Evolutionary conservation across 1,140 invertebrate species (phyloP), one percentile per base, ranked within the genome.

Genomic region (Cataglyphis hispanica): DNA sequence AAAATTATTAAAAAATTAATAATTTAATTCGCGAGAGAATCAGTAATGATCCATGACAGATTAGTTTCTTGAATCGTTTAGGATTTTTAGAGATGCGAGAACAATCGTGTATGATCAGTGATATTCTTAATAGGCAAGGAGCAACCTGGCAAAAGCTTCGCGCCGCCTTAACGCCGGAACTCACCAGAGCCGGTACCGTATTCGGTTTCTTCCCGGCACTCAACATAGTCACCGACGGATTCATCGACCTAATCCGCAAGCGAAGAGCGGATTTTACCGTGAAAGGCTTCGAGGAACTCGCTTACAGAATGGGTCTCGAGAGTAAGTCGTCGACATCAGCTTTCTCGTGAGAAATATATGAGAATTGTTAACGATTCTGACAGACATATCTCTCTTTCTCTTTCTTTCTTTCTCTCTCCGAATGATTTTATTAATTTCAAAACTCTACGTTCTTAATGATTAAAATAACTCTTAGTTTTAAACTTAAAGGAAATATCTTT

Each of bases 241-340:
- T 98, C 91, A 96, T 98, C 16, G 95, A 96, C 31, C 92, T 98
- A 25, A 94, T 98, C 81, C 93, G 96, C 13, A 93, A 94, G 25
- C 95, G 95, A 81, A 94, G 96, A 64, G 92, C 92, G 19, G 94
- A 94, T 13, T 91, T 87, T 13, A 91, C 88, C 66, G 93, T 96
- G 19, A 86, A 90, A 2, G 96, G 96, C 61, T 97, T 98, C 88
- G 97, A 98, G 81, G 96, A 97, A 56, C 95, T 98, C 56, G 97
- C 97, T 3, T 97, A 97, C 91, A 95, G 96, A 87, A 96, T 98
- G 94, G 97, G 97, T 7, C 95, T 98, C 11, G 98, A 98, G 96
- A 97, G 97, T 97, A 94, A 95, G 96, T 94, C 61, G 31, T 50
- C 34, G 10, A 50, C 16, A 25, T 43, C 43, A 3, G 61, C 16